These are phyloP conservation scores for Seriola quinqueradiata DNA, from an alignment of 2,113 vertebrate genomes.

Conservation along the genomic window DNA sequence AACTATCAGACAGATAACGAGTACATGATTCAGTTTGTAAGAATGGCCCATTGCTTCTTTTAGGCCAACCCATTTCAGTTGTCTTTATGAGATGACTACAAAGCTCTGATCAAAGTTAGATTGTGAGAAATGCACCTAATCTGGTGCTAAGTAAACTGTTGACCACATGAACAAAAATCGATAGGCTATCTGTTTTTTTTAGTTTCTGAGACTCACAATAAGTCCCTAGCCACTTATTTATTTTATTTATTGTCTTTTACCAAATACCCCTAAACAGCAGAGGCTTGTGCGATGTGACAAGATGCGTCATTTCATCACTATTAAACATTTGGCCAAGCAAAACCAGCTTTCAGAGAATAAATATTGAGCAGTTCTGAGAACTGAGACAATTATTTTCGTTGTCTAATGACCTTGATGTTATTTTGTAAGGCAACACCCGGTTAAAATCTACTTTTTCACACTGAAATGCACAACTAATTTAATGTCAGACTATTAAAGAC, in stretches of 20 bases:
- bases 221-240: not conserved
- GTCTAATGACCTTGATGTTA: slow-evolving; percentile 2
- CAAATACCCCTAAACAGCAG: not conserved
- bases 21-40: not conserved
- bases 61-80: slow-evolving; percentile 6
- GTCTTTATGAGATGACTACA: not conserved
- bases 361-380: not conserved
- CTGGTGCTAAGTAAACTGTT: not conserved
- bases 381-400: not conserved
- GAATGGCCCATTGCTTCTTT: slow-evolving; percentile 18
- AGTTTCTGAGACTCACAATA: slow-evolving; percentile 4
- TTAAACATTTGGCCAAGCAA: not conserved
- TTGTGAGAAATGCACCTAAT: slow-evolving; percentile 7
- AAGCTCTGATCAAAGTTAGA: slow-evolving; percentile 7
- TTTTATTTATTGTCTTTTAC: not conserved
- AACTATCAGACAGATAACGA: slow-evolving; percentile 12
- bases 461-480: not conserved
- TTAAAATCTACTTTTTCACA: slow-evolving; percentile 2
- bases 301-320: not conserved
- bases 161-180: not conserved
- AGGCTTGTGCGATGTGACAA: not conserved
- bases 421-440: slow-evolving; percentile 2
- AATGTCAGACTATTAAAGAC: not conserved
- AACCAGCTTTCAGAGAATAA: slow-evolving; percentile 1
- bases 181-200: not conserved